Conservation (phyloP, 2,888 invertebrate species). For the Chirona hameri region DNA sequence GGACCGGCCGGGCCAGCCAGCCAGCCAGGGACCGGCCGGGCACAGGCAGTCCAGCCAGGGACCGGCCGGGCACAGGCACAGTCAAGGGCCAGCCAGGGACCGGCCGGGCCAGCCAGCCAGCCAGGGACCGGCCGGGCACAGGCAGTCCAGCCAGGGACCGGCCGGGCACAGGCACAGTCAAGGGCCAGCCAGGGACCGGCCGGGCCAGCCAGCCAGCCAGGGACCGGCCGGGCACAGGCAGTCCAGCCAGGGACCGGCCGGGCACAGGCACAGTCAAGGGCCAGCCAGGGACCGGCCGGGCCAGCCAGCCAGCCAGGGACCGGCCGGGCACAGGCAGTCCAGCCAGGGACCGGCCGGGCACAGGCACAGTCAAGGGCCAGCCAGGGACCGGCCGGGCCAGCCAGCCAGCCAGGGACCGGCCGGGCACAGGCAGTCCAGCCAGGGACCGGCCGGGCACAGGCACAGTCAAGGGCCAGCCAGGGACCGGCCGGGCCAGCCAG, state of each 20-base stretch:
- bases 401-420: neutral
- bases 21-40: neutral
- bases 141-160: neutral
- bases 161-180: neutral
- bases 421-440: neutral
- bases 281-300: too few species aligned
- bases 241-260: neutral
- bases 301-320: neutral
- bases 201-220: neutral
- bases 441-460: neutral
- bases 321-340: neutral
- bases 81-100: too few species aligned
- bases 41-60: neutral
- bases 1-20: neutral
- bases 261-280: neutral
- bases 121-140: neutral
- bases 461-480: too few species aligned
- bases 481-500: neutral
- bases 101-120: neutral
- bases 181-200: too few species aligned
- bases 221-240: neutral
- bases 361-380: neutral
- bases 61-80: neutral
- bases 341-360: neutral
- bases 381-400: too few species aligned